Evolutionary conservation across 2,797 vertebrate species (phyloP), one percentile per base, ranked within the genome.

Genomic region (Chaunax sp.): DNA sequence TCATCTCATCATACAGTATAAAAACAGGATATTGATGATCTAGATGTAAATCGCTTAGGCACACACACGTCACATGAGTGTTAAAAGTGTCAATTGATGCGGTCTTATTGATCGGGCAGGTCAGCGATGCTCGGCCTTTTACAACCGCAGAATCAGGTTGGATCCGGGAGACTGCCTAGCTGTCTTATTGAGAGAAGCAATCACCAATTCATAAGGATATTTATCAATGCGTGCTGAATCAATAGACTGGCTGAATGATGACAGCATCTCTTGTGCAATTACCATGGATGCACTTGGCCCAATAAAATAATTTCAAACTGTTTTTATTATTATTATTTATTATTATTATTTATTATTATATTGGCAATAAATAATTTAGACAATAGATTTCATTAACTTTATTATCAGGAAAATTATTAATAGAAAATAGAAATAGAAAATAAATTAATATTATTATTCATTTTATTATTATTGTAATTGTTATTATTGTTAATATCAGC

Each of bases 141-240:
- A 22, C 72, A 75, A 85, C 19, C 43, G 57, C 72, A 54, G 53
- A 78, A 71, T 85, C 77, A 78, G 72, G 57, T 60, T 59, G 62
- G 60, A 76, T 43, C 64, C 23, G 45, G 51, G 28, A 75, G 53
- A 58, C 51, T 64, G 70, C 30, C 51, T 43, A 19, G 43, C 61
- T 62, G 69, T 64, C 64, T 61, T 25, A 46, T 35, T 14, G 20
- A 30, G 50, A 16, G 56, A 35, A 51, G 40, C 64, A 55, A 80
- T 79, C 47, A 75, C 37, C 75, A 61, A 57, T 62, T 69, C 62
- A 64, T 72, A 72, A 51, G 65, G 54, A 57, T 63, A 83, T 76
- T 82, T 57, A 41, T 85, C 59, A 57, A 1, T 44, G 25, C 23
- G 20, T 18, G 64, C 49, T 25, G 25, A 70, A 80, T 80, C 72